Conservation (phyloP, 2,888 invertebrate genomes). For the Lasius fuliginosus region DNA sequence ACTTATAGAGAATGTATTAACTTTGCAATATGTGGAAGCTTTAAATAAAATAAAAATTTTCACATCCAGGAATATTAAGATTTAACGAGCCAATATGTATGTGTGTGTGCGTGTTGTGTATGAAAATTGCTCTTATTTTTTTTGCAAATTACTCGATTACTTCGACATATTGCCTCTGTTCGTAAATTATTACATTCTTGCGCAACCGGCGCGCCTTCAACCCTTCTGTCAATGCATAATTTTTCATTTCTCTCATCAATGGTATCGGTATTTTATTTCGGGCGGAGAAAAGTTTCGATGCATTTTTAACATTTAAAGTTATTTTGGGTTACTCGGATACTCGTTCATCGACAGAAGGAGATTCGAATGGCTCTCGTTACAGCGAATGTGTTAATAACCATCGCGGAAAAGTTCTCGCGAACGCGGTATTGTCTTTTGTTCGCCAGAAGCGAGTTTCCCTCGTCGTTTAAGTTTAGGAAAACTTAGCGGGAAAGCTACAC, state of each 20-base stretch:
- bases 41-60: background rate
- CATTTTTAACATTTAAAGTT: no score
- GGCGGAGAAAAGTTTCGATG: no score
- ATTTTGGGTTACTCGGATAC: no score
- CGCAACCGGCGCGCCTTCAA: conserved; percentile 12
- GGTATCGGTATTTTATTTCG: no score
- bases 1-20: background rate
- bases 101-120: background rate
- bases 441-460: background rate
- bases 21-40: background rate
- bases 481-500: background rate
- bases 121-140: background rate
- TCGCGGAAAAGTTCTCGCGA: conserved; percentile 34
- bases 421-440: conserved; percentile 24
- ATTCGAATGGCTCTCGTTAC: conserved; percentile 14
- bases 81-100: background rate
- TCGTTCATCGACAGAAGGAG: no score
- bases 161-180: background rate
- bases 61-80: background rate
- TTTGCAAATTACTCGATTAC: background rate
- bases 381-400: conserved; percentile 39
- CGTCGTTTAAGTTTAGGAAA: background rate
- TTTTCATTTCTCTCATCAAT: no score
- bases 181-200: background rate
- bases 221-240: no score